Evolutionary conservation across 2,888 invertebrate genomes (phyloP), one percentile per base, ranked within the genome.

Genomic region (Busseola fusca): DNA sequence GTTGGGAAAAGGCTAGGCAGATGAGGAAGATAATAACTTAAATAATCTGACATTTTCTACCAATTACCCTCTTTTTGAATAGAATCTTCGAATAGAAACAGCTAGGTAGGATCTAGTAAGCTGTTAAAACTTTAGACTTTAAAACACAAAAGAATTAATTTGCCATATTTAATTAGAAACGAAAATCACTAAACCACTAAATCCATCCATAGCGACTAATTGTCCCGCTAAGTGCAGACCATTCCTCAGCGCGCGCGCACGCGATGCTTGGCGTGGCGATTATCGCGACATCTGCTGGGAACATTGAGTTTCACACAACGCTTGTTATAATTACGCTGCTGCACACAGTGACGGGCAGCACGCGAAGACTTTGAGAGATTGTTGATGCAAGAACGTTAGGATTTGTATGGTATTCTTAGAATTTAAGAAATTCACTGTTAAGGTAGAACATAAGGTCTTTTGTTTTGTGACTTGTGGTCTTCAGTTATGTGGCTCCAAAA

Each of bases 241-340:
- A 72, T 72, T 69, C 69, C 65, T 74, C 72, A 82, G 87, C 86
- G 86, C 87, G 72, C 68, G 83, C 79, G 79, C 80, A 83, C 80
- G 84, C 84, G 83, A 87, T 83, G 64, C 54, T 64, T 74, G 30
- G 72, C 84, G 77, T 81, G 73, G 84, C 69, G 85, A 84, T 83
- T 85, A 84, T 84, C 87, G 84, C 84, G 86, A 83, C 89, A 89
- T 89, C 89, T 85, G 81, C 82, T 89, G 90, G 86, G 89, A 89
- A 89, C 80, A 82, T 82, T 85, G 75, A 80, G 78, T 74, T 85
- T 86, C 88, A 86, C 86, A 87, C 86, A 86, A 86, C 72, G 83
- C 76, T 80, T 78, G 74, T 81, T 78, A 80, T 87, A 87, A 86
- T 86, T 85, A 82, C 76, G 27, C 50, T 56, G 69, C 18, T 56